Evolutionary conservation across 1,140 invertebrate genomes (phyloP), one percentile per base, ranked within the genome.

Genomic region (Amyelois transitella): DNA sequence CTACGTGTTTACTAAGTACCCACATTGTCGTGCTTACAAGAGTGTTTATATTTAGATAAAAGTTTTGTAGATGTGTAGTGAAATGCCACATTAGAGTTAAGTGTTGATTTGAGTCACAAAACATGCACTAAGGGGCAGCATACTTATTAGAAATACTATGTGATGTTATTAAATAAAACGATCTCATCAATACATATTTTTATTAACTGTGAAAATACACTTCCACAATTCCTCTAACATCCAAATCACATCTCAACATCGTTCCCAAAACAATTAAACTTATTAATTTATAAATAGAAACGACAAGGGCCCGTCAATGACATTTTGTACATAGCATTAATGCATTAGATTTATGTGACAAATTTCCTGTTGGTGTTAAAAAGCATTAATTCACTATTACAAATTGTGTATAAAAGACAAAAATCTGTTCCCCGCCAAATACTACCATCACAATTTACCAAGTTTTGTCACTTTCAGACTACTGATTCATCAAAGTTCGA

Each of bases 171-270:
- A 68, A 81, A 75, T 70, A 64, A 73, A 75, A 75, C n/a, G 56
- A 25, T 54, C 12, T 6, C 52, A 70, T 62, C 18, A 63, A 61
- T 69, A 64, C 60, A 71, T 66, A 72, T 72, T 76, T 81, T 81
- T 83, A 76, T 69, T 81, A 75, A 77, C 68, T 64, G 81, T 76
- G 77, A 77, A 79, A 75, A 72, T 66, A 64, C 68, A 77, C 52
- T 74, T 77, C 56, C 75, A 80, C 76, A 78, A 72, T 75, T 72
- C 56, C 62, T 68, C 64, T 75, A 79, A 72, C 64, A 78, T 75
- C 66, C 68, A 73, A 70, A 69, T 66, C 67, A 66, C 63, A 61
- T 70, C 62, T 62, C 58, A 71, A 65, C 63, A 57, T 48, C 43
- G 62, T 57, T 56, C 47, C 50, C 53, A 53, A 66, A 65, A 66